Percentiles rank a stretch among this genome's conserved stretches.
phyloP scores from a whole-genome alignment of 1,140 invertebrate species.

The Chelonus insularis region DNA sequence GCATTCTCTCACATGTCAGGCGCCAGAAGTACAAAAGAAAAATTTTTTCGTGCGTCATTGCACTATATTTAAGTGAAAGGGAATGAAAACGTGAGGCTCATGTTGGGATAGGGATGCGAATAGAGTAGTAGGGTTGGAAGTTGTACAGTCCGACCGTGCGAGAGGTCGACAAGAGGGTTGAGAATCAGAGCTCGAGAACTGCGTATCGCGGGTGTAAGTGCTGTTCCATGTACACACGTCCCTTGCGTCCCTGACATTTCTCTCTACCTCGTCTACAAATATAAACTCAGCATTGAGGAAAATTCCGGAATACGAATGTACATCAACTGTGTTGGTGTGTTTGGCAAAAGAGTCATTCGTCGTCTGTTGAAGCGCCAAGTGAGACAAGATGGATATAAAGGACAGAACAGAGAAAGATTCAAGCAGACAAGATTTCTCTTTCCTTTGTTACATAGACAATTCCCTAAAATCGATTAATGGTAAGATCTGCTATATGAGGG shows the following conservation, averaged over 20 bases:
- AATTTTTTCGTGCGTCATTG: constrained; percentile 11
- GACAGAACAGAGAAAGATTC: neutral
- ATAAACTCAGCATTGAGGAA: neutral
- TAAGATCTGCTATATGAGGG: too few species aligned
- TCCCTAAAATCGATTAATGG: too few species aligned
- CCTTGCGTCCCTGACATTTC: neutral
- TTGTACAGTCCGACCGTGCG: constrained; percentile 16
- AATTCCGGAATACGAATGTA: neutral
- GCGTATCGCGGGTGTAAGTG: constrained; percentile 50
- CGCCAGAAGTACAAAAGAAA: constrained; percentile 9
- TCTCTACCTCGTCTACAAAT: too few species aligned
- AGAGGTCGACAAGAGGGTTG: constrained; percentile 32
- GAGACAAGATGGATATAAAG: neutral
- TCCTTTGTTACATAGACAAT: neutral
- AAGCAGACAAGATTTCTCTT: neutral
- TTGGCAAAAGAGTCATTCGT: constrained; percentile 15
- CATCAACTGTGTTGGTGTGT: neutral
- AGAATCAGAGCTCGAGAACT: constrained; percentile 10
- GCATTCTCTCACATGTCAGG: constrained; percentile 1
- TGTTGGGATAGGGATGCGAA: neutral
- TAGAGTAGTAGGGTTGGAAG: constrained; percentile 7
- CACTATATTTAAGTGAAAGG: constrained; percentile 2
- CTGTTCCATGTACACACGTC: constrained; percentile 51
- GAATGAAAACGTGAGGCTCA: neutral
- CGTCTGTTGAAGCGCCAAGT: neutral